Evolutionary conservation across 1,140 invertebrate species (phyloP), one percentile per base, ranked within the genome.

Genomic region (Hormaphis cornu): DNA sequence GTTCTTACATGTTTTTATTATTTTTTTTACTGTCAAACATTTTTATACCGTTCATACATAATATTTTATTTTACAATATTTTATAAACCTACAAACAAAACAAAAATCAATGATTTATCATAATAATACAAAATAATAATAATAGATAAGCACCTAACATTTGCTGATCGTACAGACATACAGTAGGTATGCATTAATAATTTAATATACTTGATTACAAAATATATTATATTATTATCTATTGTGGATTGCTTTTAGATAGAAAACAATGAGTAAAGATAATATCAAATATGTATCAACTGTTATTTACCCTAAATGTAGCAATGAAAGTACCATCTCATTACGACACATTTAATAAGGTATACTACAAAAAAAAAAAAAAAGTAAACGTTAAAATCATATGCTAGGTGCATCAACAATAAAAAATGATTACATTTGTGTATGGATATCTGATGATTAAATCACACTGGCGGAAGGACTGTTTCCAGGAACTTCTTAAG

Each of bases 401-500:
- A 66, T 30, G 24, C 28, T 50, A 66, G n/a, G 30, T 33, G 33
- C 7, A 16, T 66, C 8, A 58, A 40, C 20, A 40, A 26, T 35
- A 48, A 16, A 35, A 46, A 22, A 33, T 48, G 18, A 59, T n/a
- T 46, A 66, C 7, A 35, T 33, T 33, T 63, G 50, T 22, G 5
- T 48, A 9, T 10, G 46, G 16, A 66, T 40, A n/a, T n/a, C n/a
- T n/a, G 2, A 58, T 40, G 26, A 35, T 3, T 40, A 7, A 66
- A 66, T 72, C 20, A 72, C 10, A 69, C 52, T 33, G 28, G 30
- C 37, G 70, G 72, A 37, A 80, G 71, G 20, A 79, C 73, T 73
- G 76, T 79, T 61, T 81, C 78, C 48, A 80, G 74, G 72, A 81
- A 81, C 46, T 77, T 76, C 71, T 81, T 81, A 61, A 81, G 69